A percentile compares a stretch with the other conserved stretches of the same genome.
Conservation (phyloP, 2,113 vertebrate species). For the Chroicocephalus ridibundus region DNA sequence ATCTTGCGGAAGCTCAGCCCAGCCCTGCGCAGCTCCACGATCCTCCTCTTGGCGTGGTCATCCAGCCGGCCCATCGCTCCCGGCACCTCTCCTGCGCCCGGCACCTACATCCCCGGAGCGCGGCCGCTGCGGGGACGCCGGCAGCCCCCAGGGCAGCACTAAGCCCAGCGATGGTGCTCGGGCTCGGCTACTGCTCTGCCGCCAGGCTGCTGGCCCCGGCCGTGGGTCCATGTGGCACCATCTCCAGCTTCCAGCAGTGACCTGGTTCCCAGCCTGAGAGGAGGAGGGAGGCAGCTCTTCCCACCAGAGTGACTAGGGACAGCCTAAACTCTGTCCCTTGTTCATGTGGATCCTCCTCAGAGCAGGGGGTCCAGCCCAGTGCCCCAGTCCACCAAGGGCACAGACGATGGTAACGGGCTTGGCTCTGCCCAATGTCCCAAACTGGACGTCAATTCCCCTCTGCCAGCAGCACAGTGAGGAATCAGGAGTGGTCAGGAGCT, state of each 20-base stretch:
- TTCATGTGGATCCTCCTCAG: rapidly evolving
- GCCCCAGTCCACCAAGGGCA: not conserved
- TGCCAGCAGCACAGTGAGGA: not conserved
- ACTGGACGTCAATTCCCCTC: not conserved
- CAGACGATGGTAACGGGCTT: not conserved
- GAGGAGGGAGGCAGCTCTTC: not conserved
- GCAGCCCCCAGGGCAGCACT: not conserved
- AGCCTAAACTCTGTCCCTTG: not conserved
- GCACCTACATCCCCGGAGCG: not conserved
- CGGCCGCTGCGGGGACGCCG: rapidly evolving
- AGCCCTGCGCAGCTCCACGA: conserved; percentile 82
- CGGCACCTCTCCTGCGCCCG: rapidly evolving
- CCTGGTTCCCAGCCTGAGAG: rapidly evolving
- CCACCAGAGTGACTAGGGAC: not conserved
- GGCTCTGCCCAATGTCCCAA: not conserved
- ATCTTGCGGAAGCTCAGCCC: conserved; percentile 88
- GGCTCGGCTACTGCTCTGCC: not conserved
- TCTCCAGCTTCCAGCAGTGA: not conserved
- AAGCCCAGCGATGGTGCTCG: rapidly evolving
- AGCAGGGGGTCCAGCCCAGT: not conserved
- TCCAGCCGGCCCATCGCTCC: conserved; percentile 82
- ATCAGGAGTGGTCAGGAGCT: not conserved
- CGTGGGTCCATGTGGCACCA: rapidly evolving
- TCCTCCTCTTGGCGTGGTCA: conserved; percentile 82
- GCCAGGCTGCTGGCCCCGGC: rapidly evolving